Base-by-base conservation (phyloP, 1,140 invertebrate genomes). In the Stegodyphus dumicola region DNA sequence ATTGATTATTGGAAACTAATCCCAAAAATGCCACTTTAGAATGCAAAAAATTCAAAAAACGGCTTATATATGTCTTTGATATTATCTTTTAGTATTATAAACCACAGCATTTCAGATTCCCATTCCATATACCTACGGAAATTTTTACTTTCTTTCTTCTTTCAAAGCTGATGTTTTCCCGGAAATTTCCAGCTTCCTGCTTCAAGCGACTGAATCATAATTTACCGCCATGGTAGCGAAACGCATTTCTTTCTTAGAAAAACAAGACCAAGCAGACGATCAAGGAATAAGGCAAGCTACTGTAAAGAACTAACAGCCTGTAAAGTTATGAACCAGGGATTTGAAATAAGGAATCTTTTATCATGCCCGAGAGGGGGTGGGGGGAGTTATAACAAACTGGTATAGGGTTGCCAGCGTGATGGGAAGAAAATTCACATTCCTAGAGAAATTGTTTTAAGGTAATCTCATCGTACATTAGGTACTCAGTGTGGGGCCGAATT, bases 201-300 rank as follows among this genome's bases (percentile, higher is more conserved):
- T 11, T 9, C 56, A 60, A 60, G 56, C 56, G 15, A 11, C 56
- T 60, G 56, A 11, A 15, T 11, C 56, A 15, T 60, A 60, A 60
- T 60, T 60, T 60, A 60, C 56, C 56, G 56, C 56, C 56, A 60
- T 60, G 56, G 56, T 60, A 60, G 56, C 56, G 56, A 60, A 33
- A 15, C 56, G 56, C 56, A 60, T 60, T 60, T 60, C 15, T 60
- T 60, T 15, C 56, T 60, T 60, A 60, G 56, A 60, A 60, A 60
- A 60, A 60, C 56, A 60, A 33, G 33, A 33, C 33, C 33, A 33
- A 33, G 3, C 1, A 33, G 33, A 33, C 56, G 56, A 15, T 9
- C 15, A 15, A 9, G 9, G 56, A 9, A 60, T 60, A 60, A 60
- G 56, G 56, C 15, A 15, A 15, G 9, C 4, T 15, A 60, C 56